These are phyloP conservation scores for Syngnathus typhle DNA, from an alignment of 2,113 vertebrate genomes.

Conservation along the genomic window DNA sequence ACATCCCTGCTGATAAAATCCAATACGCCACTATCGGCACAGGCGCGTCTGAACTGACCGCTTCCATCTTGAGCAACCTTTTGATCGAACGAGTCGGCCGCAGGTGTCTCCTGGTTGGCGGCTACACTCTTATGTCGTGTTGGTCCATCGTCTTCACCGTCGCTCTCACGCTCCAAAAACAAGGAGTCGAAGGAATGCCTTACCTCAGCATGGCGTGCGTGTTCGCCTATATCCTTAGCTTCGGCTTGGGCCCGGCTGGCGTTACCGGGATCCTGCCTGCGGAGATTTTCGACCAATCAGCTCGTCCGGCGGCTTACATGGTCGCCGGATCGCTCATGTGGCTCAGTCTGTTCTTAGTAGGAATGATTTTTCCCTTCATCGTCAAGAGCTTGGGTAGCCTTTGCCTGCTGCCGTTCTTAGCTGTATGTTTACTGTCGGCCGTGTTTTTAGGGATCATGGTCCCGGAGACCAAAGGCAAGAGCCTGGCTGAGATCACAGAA, in stretches of 20 bases:
- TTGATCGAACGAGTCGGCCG: slow-evolving; percentile 78
- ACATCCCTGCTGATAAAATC: slow-evolving; percentile 72
- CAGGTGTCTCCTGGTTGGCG: slow-evolving; percentile 72
- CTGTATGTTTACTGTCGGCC: slow-evolving; percentile 71
- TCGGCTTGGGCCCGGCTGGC: slow-evolving; percentile 85
- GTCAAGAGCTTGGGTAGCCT: slow-evolving; percentile 70
- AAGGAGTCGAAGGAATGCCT: slow-evolving; percentile 70
- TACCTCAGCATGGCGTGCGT: slow-evolving; percentile 84
- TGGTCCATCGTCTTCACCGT: slow-evolving; percentile 79
- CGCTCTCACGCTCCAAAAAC: slow-evolving; percentile 74
- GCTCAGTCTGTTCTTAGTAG: slow-evolving; percentile 76
- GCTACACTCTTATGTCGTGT: slow-evolving; percentile 78
- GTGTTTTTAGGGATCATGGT: slow-evolving; percentile 73
- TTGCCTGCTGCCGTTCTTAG: slow-evolving; percentile 81
- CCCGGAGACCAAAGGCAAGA: slow-evolving; percentile 88
- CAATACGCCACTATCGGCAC: slow-evolving; percentile 79
- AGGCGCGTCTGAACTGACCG: slow-evolving; percentile 78
- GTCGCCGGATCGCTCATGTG: slow-evolving; percentile 80
- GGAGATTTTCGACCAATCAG: slow-evolving; percentile 81
- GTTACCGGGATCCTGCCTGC: slow-evolving; percentile 83
- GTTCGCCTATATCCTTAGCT: slow-evolving; percentile 88
- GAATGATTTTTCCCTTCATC: slow-evolving; percentile 82
- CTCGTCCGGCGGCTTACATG: slow-evolving; percentile 83
- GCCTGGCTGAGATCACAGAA: slow-evolving; percentile 77
- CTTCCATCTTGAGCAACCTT: slow-evolving; percentile 71